Base-by-base conservation (phyloP, 2,797 vertebrate genomes). In the Rhinella marina region DNA sequence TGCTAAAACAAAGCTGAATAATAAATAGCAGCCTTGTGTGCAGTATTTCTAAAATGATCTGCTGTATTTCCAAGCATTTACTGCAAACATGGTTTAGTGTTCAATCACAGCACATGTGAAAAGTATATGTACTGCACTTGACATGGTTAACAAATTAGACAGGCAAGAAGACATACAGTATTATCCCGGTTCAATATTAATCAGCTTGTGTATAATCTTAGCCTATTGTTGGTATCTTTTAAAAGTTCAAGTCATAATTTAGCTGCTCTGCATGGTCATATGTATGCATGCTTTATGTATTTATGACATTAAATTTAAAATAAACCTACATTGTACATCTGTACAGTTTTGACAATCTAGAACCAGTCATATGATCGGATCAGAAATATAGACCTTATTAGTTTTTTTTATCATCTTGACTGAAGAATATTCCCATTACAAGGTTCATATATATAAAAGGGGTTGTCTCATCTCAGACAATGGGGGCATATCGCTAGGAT, bases 21-120 rank as follows among this genome's bases (percentile, higher is more conserved):
- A 32, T 84, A 84, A 75, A 76, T 48, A 82, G n/a, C 23, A 9
- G 41, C 6, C 17, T 23, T 84, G 72, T 84, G 68, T 84, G 62
- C 57, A 50, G 83, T 62, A 50, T 32, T 76, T 84, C 72, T 50
- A 48, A 61, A 62, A 5, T 48, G n/a, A 84, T 75, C 23, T 11
- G 41, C 23, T 25, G 17, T 41, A 32, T 32, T 81, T 29, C 54
- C 54, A n/a, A 72, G 27, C 70, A 75, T 59, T 86, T 76, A 73
- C 72, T 57, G 16, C 16, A 76, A 77, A 77, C 29, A 85, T 27
- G 27, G 73, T 7, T 77, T 25, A 52, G 50, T 16, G 72, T 52
- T 54, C 48, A 75, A 23, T 48, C 72, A 25, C 21, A 3, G 48
- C 21, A 6, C 5, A 54, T 25, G 50, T 6, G 73, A 54, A 73